Evolutionary conservation across 2,888 invertebrate species (phyloP).

Genomic region (Lymantria monacha): DNA sequence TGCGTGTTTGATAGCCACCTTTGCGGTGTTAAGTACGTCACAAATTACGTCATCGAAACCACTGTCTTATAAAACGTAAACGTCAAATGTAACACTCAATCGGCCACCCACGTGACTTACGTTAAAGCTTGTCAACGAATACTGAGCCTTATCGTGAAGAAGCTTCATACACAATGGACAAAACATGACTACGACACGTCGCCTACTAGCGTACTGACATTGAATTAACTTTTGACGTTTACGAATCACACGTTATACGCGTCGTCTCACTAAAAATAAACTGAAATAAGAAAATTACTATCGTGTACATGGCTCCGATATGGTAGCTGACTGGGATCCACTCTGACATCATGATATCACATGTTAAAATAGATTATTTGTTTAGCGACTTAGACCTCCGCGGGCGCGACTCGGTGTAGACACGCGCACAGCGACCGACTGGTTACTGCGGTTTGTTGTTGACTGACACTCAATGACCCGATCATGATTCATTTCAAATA

Average conservation of each 20-base stretch:
- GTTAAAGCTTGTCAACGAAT: slow-evolving; percentile 64
- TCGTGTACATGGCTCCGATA: slow-evolving; percentile 74
- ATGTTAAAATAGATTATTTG: slow-evolving; percentile 76
- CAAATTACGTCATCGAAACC: slow-evolving; percentile 55
- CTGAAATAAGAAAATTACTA: slow-evolving; percentile 76
- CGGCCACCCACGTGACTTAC: slow-evolving; percentile 67
- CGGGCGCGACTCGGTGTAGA: slow-evolving; percentile 38
- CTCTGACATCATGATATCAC: slow-evolving; percentile 78
- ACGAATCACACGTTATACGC: slow-evolving; percentile 75
- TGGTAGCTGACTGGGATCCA: slow-evolving; percentile 68
- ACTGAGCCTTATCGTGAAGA: slow-evolving; percentile 68
- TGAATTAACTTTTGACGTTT: slow-evolving; percentile 74
- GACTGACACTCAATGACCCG: slow-evolving; percentile 66
- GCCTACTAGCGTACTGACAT: slow-evolving; percentile 42
- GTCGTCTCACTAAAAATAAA: slow-evolving; percentile 73
- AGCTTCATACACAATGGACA: slow-evolving; percentile 65
- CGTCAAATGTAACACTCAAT: slow-evolving; percentile 63
- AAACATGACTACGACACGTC: slow-evolving; percentile 52
- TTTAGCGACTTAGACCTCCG: slow-evolving; percentile 60
- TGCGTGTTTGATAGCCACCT: slow-evolving; percentile 26
- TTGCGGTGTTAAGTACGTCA: slow-evolving; percentile 42
- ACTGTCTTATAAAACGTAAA: slow-evolving; percentile 60
- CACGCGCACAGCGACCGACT: slow-evolving; percentile 54
- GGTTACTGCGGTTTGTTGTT: slow-evolving; percentile 66
- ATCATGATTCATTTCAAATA: slow-evolving; percentile 71